phyloP scores from a whole-genome alignment of 1,140 invertebrate species.

The Metopolophium dirhodum region DNA sequence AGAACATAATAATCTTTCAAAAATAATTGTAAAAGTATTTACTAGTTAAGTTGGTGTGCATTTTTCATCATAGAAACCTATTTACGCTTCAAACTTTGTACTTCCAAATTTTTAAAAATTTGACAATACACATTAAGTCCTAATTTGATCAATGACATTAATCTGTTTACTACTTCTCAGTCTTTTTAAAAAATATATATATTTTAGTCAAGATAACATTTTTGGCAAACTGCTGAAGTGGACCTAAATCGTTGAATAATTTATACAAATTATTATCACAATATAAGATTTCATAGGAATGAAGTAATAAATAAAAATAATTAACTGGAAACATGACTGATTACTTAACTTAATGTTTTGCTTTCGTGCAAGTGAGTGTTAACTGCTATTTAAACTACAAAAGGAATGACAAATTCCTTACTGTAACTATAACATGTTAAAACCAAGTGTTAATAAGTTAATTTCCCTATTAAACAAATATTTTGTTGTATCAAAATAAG shows the following conservation, averaged over 20 bases:
- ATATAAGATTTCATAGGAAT: background rate
- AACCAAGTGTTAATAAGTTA: background rate
- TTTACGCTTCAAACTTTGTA: background rate
- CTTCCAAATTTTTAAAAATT: background rate
- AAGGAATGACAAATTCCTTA: background rate
- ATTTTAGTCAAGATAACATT: background rate
- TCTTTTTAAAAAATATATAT: background rate
- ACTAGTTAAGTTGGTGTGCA: background rate
- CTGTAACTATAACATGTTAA: background rate
- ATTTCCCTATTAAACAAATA: background rate
- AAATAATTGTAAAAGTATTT: background rate
- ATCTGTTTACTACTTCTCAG: background rate
- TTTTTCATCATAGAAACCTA: background rate
- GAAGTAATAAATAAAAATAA: background rate
- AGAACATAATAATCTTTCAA: background rate
- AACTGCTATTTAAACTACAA: background rate
- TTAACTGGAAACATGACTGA: no score
- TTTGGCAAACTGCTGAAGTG: background rate
- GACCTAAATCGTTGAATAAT: background rate
- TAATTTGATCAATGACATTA: background rate
- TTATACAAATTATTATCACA: background rate
- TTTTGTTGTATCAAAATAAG: background rate
- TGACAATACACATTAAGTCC: background rate
- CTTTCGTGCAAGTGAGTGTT: background rate
- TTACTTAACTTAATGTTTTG: background rate